These are phyloP conservation scores for Drosophila malerkotliana DNA, from an alignment of 1,140 invertebrate species.

Conservation along the genomic window DNA sequence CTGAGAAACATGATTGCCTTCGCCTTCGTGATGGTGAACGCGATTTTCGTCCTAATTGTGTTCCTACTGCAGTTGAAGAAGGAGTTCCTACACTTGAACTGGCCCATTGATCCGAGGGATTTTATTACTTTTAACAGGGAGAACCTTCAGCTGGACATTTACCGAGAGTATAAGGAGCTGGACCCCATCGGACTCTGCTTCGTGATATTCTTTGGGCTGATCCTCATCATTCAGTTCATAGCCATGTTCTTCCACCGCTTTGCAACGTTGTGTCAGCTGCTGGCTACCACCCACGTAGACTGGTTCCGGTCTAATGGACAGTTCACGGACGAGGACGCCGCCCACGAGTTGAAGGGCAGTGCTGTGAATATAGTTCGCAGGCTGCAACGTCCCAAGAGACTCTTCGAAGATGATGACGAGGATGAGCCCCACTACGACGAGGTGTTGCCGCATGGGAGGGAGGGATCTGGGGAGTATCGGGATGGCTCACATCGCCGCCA, in stretches of 20 bases:
- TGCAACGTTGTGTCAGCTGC: constrained; percentile 92
- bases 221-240: constrained; percentile 91
- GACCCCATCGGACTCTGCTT: constrained; percentile 92
- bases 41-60: constrained; percentile 91
- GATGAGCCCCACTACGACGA: constrained; percentile 70
- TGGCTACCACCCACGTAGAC: constrained; percentile 89
- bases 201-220: constrained; percentile 89
- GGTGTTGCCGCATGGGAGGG: constrained; percentile 23
- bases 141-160: constrained; percentile 84
- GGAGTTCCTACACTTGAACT: constrained; percentile 88
- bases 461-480: constrained; percentile 38
- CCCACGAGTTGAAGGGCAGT: constrained; percentile 86
- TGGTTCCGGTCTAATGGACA: constrained; percentile 68
- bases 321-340: constrained; percentile 84
- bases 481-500: constrained; percentile 63
- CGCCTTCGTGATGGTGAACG: constrained; percentile 93
- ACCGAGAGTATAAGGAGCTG: constrained; percentile 86
- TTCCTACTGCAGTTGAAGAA: constrained; percentile 92
- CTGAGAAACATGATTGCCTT: constrained; percentile 90
- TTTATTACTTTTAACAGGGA: constrained; percentile 87
- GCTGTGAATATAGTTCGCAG: constrained; percentile 87
- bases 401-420: constrained; percentile 84
- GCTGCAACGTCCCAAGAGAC: constrained; percentile 85
- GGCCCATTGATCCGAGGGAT: constrained; percentile 88
- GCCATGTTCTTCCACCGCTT: constrained; percentile 94